Evolutionary conservation across 2,888 invertebrate species (phyloP).

Genomic region (Villa cingulata): DNA sequence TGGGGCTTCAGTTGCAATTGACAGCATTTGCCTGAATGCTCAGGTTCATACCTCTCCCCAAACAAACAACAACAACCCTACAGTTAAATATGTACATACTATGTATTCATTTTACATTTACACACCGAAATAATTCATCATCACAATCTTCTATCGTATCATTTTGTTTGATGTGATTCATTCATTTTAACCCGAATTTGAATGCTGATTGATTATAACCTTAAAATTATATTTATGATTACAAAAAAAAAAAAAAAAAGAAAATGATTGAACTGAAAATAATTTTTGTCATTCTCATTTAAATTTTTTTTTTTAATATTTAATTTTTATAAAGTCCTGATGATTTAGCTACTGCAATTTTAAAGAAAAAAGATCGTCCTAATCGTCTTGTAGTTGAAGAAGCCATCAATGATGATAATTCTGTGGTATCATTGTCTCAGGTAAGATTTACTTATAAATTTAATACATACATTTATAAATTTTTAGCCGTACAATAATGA

Average conservation of each 20-base stretch:
- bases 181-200: neutral
- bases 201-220: neutral
- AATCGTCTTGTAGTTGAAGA: constrained; percentile 97
- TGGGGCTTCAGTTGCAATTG: too few species aligned
- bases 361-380: constrained; percentile 93
- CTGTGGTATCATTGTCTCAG: constrained; percentile 92
- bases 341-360: constrained; percentile 94
- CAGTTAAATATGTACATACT: too few species aligned
- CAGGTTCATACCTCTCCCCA: too few species aligned
- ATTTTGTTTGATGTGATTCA: neutral
- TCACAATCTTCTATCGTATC: neutral
- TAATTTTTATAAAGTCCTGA: constrained; percentile 43
- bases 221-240: neutral
- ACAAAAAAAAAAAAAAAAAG: too few species aligned
- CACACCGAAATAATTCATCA: too few species aligned
- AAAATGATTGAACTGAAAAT: too few species aligned
- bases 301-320: neutral
- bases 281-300: neutral
- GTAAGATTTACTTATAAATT: constrained; percentile 36
- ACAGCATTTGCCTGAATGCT: too few species aligned
- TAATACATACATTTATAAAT: neutral
- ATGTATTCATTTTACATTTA: too few species aligned
- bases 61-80: too few species aligned
- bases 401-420: constrained; percentile 97
- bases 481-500: neutral